Evolutionary conservation across 1,140 invertebrate species (phyloP).

Genomic region (Tachypleus tridentatus): DNA sequence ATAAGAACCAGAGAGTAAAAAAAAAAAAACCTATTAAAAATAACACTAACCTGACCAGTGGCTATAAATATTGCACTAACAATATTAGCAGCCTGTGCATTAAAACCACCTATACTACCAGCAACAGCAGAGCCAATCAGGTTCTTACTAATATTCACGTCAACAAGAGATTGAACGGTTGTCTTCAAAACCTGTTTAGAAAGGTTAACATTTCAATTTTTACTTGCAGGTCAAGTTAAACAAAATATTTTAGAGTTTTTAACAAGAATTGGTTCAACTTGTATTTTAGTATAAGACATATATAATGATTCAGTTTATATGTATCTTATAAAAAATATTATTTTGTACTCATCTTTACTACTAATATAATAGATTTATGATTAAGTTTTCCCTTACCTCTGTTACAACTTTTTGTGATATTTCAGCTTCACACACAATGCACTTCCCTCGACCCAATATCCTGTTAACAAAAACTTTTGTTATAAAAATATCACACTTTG

Average conservation of each 20-base stretch:
- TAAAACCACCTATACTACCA: slow-evolving; percentile 88
- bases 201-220: too few relatives aligned
- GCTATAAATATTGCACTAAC: slow-evolving; percentile 97
- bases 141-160: slow-evolving; percentile 90
- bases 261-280: too few relatives aligned
- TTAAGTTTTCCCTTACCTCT: slow-evolving; percentile 37
- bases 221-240: too few relatives aligned
- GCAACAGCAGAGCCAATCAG: slow-evolving; percentile 88
- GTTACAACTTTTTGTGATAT: slow-evolving; percentile 59
- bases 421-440: slow-evolving; percentile 85
- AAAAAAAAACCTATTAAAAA: slow-evolving; percentile 1
- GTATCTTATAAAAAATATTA: too few relatives aligned
- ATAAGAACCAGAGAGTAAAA: neutral
- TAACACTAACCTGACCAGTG: slow-evolving; percentile 63
- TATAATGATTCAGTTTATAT: too few relatives aligned
- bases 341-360: too few relatives aligned
- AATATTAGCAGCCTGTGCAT: slow-evolving; percentile 97
- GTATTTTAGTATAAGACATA: too few relatives aligned
- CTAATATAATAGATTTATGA: too few relatives aligned
- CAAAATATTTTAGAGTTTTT: too few relatives aligned
- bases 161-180: slow-evolving; percentile 63
- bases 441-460: slow-evolving; percentile 94
- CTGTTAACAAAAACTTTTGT: slow-evolving; percentile 29
- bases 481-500: too few relatives aligned
- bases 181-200: slow-evolving; percentile 57